These are phyloP conservation scores for Chlorodrepanis virens DNA, from an alignment of 2,113 vertebrate genomes.

Conservation along the genomic window DNA sequence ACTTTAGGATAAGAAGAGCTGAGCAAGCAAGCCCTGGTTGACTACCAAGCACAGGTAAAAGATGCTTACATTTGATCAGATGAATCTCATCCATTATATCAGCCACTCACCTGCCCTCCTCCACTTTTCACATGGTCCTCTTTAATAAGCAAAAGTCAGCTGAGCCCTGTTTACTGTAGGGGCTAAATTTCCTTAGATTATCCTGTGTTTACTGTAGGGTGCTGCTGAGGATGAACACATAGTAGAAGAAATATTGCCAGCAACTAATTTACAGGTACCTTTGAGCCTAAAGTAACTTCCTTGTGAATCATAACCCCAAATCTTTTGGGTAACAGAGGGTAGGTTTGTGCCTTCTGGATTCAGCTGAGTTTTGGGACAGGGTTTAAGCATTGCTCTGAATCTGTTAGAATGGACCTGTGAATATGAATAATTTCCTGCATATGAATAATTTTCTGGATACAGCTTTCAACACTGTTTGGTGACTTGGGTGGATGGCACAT, in stretches of 20 bases:
- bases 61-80: neutral
- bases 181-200: neutral
- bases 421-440: neutral
- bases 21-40: neutral
- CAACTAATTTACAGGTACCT: neutral
- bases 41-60: neutral
- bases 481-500: neutral
- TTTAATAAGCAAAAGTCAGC: accelerated
- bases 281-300: neutral
- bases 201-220: neutral
- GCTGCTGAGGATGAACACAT: neutral
- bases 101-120: neutral
- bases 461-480: neutral
- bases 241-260: neutral
- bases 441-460: neutral
- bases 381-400: neutral
- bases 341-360: neutral
- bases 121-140: neutral
- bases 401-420: neutral
- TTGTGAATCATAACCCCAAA: neutral
- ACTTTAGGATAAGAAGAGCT: neutral
- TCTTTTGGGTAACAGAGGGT: neutral
- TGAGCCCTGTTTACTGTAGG: neutral
- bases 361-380: neutral
- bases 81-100: neutral